Conservation (phyloP, 2,797 vertebrate species). For the Anniella stebbinsi region DNA sequence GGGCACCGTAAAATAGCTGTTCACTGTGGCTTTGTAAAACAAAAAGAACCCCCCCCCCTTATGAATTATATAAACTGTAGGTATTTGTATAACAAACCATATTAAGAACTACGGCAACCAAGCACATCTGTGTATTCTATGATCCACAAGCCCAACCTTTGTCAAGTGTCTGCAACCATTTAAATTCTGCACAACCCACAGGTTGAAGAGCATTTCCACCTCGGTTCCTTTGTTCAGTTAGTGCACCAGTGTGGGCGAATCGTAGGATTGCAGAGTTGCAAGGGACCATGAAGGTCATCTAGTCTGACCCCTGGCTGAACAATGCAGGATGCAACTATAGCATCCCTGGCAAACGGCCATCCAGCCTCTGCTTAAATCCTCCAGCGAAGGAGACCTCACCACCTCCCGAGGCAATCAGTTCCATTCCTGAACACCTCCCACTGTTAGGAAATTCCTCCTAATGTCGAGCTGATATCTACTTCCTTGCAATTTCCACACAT, state of each 20-base stretch:
- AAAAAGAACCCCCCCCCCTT: too few relatives aligned
- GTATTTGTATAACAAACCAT: not conserved
- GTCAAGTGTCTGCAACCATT: not conserved
- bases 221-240: not conserved
- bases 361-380: not conserved
- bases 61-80: not conserved
- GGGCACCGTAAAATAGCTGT: not conserved
- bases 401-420: not conserved
- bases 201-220: conserved; percentile 31
- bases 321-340: not conserved
- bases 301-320: too few relatives aligned
- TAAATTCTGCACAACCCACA: conserved; percentile 18
- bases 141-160: not conserved
- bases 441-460: too few relatives aligned
- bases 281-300: not conserved
- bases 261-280: not conserved
- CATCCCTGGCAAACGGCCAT: too few relatives aligned
- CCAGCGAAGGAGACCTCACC: too few relatives aligned
- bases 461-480: not conserved
- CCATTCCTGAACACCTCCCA: not conserved
- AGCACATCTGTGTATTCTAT: not conserved
- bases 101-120: not conserved
- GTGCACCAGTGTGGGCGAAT: not conserved
- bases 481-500: not conserved
- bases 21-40: not conserved